Evolutionary conservation across 2,113 vertebrate genomes (phyloP).

Genomic region (Rhinolophus ferrumequinum): DNA sequence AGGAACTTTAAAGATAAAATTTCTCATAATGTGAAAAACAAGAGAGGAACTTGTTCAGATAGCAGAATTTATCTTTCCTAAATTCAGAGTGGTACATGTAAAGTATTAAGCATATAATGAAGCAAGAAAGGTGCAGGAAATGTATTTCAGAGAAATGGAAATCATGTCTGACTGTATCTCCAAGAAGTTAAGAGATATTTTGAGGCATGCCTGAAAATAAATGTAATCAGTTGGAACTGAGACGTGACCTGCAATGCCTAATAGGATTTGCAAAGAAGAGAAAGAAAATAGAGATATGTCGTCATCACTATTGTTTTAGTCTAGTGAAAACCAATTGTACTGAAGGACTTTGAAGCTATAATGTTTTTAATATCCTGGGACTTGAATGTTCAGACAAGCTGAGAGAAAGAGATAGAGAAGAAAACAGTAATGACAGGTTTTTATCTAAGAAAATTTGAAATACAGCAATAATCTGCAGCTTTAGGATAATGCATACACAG

Average conservation of each 20-base stretch:
- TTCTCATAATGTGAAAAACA: not conserved
- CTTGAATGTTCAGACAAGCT: not conserved
- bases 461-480: not conserved
- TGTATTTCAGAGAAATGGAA: not conserved
- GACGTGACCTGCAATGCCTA: not conserved
- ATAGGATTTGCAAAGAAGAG: not conserved
- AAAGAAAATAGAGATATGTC: not conserved
- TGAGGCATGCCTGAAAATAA: constrained; percentile 13
- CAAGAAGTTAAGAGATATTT: not conserved
- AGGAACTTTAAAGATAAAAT: constrained; percentile 27
- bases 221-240: not conserved
- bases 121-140: not conserved
- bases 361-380: not conserved
- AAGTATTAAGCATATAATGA: constrained; percentile 16
- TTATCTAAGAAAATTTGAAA: not conserved
- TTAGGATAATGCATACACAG: not conserved
- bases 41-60: not conserved
- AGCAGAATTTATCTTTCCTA: not conserved
- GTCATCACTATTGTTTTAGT: not conserved
- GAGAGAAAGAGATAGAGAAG: not conserved
- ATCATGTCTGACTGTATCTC: not conserved
- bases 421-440: not conserved
- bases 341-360: not conserved
- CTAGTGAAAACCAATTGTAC: not conserved
- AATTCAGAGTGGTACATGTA: not conserved